Evolutionary conservation across 2,797 vertebrate species (phyloP).

Genomic region (Lutjanus campechanus): DNA sequence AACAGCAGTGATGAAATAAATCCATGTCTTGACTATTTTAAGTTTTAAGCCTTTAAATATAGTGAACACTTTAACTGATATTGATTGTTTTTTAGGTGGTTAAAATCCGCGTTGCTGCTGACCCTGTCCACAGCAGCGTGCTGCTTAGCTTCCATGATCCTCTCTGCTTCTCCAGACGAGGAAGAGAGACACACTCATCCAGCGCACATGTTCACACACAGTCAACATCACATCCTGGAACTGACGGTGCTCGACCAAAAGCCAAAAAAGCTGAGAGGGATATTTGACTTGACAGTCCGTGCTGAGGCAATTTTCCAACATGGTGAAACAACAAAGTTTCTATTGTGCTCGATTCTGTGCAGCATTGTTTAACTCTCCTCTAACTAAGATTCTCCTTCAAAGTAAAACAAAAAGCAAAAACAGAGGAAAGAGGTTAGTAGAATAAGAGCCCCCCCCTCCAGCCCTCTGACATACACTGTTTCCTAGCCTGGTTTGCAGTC

Average conservation of each 20-base stretch:
- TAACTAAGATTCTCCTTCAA: constrained; percentile 36
- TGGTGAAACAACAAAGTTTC: constrained; percentile 69
- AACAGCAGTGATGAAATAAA: too few relatives aligned
- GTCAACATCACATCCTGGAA: constrained; percentile 51
- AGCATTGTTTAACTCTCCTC: constrained; percentile 48
- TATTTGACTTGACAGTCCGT: constrained; percentile 73
- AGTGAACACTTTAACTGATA: too few relatives aligned
- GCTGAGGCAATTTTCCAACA: constrained; percentile 73
- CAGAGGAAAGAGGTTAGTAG: constrained; percentile 25
- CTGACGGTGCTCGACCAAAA: constrained; percentile 36
- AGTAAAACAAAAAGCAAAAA: constrained; percentile 8
- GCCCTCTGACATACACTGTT: constrained; percentile 25
- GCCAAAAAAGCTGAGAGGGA: constrained; percentile 56
- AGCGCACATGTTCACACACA: constrained; percentile 49
- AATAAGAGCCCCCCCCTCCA: constrained; percentile 6
- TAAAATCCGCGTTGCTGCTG: too few relatives aligned
- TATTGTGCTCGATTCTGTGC: constrained; percentile 61
- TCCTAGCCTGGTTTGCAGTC: constrained; percentile 47
- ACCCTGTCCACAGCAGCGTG: too few relatives aligned
- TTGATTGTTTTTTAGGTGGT: too few relatives aligned
- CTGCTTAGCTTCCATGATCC: too few relatives aligned
- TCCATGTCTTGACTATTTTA: too few relatives aligned
- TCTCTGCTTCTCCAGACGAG: too few relatives aligned
- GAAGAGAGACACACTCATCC: too few relatives aligned
- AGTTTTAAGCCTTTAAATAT: too few relatives aligned